phyloP scores from a whole-genome alignment of 1,140 invertebrate genomes.

The Mercenaria mercenaria region DNA sequence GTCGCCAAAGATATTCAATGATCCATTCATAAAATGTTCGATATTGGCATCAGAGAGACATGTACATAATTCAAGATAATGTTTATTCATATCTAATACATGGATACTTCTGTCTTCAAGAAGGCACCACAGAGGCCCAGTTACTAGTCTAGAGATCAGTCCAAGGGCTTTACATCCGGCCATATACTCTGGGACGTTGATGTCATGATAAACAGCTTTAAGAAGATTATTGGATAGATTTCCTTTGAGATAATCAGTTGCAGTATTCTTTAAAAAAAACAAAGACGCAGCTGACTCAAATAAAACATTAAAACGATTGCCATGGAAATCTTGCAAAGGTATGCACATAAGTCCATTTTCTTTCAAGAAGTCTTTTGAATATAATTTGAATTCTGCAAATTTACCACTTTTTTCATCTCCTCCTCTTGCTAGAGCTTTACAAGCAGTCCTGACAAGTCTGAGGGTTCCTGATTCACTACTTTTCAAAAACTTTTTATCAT shows the following conservation, averaged over 20 bases:
- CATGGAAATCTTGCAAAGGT: background rate
- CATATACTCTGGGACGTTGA: constrained; percentile 26
- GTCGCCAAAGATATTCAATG: background rate
- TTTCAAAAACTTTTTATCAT: constrained; percentile 44
- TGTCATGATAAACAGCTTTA: constrained; percentile 26
- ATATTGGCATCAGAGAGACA: constrained; percentile 41
- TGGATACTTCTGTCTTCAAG: constrained; percentile 46
- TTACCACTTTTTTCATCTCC: constrained; percentile 35
- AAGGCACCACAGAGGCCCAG: constrained; percentile 44
- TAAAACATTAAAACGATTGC: constrained; percentile 49
- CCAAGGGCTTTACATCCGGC: constrained; percentile 28
- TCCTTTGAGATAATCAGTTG: background rate
- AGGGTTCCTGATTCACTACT: constrained; percentile 39
- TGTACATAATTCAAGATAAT: constrained; percentile 37
- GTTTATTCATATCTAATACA: constrained; percentile 33
- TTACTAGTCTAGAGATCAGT: constrained; percentile 9
- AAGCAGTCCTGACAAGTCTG: constrained; percentile 56
- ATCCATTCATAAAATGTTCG: constrained; percentile 19
- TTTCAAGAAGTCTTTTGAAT: constrained; percentile 3
- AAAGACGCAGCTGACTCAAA: constrained; percentile 35
- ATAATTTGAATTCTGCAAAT: constrained; percentile 16
- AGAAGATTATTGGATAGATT: constrained; percentile 38
- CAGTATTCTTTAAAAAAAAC: constrained; percentile 43
- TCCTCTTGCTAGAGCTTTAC: constrained; percentile 37
- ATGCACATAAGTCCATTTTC: background rate